A percentile compares a stretch with the other conserved stretches of the same genome.
Conservation (phyloP, 1,140 invertebrate species). For the Hyles euphorbiae region DNA sequence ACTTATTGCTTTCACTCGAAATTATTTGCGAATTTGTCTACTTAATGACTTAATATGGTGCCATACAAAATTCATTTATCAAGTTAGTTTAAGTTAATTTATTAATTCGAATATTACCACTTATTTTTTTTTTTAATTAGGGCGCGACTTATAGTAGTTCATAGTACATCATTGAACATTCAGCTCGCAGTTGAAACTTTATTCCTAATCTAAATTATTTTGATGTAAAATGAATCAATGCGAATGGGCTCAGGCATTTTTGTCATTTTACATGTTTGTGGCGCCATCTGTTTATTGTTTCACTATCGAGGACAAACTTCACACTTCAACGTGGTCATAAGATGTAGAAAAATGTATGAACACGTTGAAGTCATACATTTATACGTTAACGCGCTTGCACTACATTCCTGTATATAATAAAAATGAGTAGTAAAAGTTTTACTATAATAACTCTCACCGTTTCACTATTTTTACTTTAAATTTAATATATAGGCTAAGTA, state of each 20-base stretch:
- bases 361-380: slow-evolving; percentile 3
- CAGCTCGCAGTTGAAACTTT: too few relatives aligned
- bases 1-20: slow-evolving; percentile 17
- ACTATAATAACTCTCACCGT: slow-evolving; percentile 53
- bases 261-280: slow-evolving; percentile 4
- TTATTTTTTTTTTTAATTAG: too few relatives aligned
- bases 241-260: slow-evolving; percentile 9
- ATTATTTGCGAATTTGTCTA: slow-evolving; percentile 5
- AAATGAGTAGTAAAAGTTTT: slow-evolving; percentile 43
- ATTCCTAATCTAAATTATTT: too few relatives aligned
- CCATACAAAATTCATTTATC: slow-evolving; percentile 6
- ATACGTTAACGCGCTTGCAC: slow-evolving; percentile 15
- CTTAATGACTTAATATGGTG: slow-evolving; percentile 17
- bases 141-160: too few relatives aligned
- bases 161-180: too few relatives aligned
- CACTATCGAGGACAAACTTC: too few relatives aligned
- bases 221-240: slow-evolving; percentile 2
- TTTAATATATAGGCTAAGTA: slow-evolving; percentile 39
- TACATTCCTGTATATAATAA: slow-evolving; percentile 51
- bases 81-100: slow-evolving; percentile 4
- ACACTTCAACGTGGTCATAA: too few relatives aligned
- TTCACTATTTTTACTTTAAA: slow-evolving; percentile 51
- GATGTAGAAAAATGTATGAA: background rate
- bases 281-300: background rate
- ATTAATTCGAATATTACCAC: background rate